Evolutionary conservation across 2,888 invertebrate species (phyloP), one percentile per base, ranked within the genome.

Genomic region (Anaspis maculata): DNA sequence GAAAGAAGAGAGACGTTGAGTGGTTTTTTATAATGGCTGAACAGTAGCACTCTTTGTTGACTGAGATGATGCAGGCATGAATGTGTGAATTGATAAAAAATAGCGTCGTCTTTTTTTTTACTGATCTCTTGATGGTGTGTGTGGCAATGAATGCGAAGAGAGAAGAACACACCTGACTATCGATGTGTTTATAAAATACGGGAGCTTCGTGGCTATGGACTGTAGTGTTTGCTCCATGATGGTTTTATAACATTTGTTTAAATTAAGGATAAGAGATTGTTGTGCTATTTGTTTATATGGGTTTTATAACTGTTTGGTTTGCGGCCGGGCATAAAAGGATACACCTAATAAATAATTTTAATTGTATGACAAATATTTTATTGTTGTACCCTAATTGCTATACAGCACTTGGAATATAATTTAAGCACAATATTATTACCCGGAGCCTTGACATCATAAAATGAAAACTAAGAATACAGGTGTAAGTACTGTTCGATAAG

Each of bases 61-160:
- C 40, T 39, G 42, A 49, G 54, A 53, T 54, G 55, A 55, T 54
- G 55, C 50, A 44, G 55, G 45, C 34, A n/a, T 39, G 41, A 49
- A 54, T 39, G 52, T 55, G 55, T 55, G 54, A 55, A 55, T 55
- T 53, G 51, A 54, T 48, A 46, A 45, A 49, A 45, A 54, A 53
- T 48, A 43, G 49, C 45, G 44, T 42, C 44, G 48, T 45, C 48
- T 52, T 47, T n/a, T n/a, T n/a, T n/a, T n/a, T n/a, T n/a, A n/a
- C n/a, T n/a, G n/a, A n/a, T n/a, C n/a, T n/a, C n/a, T n/a, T n/a
- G n/a, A n/a, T n/a, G n/a, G n/a, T n/a, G n/a, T n/a, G n/a, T n/a
- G n/a, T n/a, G n/a, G n/a, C n/a, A 48, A 38, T 41, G 30, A 37
- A 34, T 24, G 25, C 13, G 30, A 44, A 39, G 42, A 39, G 41